Percentiles rank a stretch among this genome's conserved stretches.
Conservation (phyloP, 2,888 invertebrate species). For the Thelaira solivaga region DNA sequence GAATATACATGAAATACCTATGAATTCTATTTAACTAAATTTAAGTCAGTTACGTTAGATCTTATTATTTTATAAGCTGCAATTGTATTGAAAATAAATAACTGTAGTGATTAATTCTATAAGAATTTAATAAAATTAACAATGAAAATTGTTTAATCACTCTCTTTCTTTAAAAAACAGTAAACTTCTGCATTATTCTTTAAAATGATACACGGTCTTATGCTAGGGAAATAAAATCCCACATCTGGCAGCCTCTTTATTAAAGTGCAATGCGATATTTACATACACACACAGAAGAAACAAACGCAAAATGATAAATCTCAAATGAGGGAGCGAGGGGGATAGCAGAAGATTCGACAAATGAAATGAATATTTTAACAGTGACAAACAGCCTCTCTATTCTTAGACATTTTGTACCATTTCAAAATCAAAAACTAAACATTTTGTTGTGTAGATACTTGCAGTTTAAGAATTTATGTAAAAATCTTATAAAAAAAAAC, state of each 20-base stretch:
- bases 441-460: conserved; percentile 18
- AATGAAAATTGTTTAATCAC: too few relatives aligned
- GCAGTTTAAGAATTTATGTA: background rate
- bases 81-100: too few relatives aligned
- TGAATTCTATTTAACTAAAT: too few relatives aligned
- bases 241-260: background rate
- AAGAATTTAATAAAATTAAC: too few relatives aligned
- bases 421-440: conserved; percentile 19
- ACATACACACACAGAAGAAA: background rate
- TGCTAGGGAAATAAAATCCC: background rate
- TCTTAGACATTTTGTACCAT: conserved; percentile 40
- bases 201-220: too few relatives aligned
- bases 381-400: conserved; percentile 25
- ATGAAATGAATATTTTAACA: background rate
- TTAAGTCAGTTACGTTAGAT: too few relatives aligned
- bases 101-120: too few relatives aligned
- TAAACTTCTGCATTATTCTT: too few relatives aligned
- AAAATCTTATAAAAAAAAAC: background rate
- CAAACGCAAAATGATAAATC: background rate
- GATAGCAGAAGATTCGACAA: background rate
- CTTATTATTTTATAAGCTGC: too few relatives aligned
- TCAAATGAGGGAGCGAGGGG: background rate
- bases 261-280: conserved; percentile 52
- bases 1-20: too few relatives aligned
- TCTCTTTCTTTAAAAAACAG: too few relatives aligned